Percentiles rank a stretch among this genome's conserved stretches.
phyloP scores from a whole-genome alignment of 1,140 invertebrate species.

The Matsumurasca onukii region DNA sequence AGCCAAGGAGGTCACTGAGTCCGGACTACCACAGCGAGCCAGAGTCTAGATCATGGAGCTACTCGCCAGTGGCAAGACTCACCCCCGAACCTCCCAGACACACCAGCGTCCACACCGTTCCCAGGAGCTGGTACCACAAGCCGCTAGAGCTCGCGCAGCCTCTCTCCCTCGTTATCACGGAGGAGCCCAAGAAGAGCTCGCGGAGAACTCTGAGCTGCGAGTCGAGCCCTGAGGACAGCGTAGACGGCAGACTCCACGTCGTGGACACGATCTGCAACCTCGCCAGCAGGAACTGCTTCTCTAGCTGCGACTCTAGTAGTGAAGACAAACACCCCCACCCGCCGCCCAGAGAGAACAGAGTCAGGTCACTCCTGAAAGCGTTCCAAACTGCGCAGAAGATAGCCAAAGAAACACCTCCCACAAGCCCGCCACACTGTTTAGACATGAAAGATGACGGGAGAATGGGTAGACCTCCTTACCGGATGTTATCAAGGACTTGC shows the following conservation, averaged over 20 bases:
- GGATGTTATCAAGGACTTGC: slow-evolving; percentile 42
- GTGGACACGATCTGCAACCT: not conserved
- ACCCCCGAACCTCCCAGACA: not conserved
- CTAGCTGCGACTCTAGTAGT: not conserved
- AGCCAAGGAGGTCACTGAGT: slow-evolving; percentile 46
- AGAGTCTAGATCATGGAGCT: slow-evolving; percentile 7
- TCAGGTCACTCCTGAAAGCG: slow-evolving; percentile 6
- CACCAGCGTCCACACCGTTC: not conserved
- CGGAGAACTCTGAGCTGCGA: slow-evolving; percentile 15
- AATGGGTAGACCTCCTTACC: slow-evolving; percentile 19
- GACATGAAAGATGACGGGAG: slow-evolving; percentile 22
- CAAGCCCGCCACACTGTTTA: not conserved
- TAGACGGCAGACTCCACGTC: not conserved
- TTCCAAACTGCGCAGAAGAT: not conserved
- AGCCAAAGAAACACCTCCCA: not conserved
- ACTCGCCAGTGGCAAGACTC: not conserved
- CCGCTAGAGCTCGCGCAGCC: not conserved
- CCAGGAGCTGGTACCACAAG: slow-evolving; percentile 20
- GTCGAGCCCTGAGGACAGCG: not conserved
- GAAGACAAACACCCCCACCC: not conserved
- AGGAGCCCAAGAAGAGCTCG: not conserved
- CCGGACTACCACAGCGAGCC: slow-evolving; percentile 25
- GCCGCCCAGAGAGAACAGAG: not conserved
- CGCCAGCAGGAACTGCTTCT: slow-evolving; percentile 7
- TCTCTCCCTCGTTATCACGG: slow-evolving; percentile 11